Conservation (phyloP, 2,797 vertebrate species). For the Hydrophis major region DNA sequence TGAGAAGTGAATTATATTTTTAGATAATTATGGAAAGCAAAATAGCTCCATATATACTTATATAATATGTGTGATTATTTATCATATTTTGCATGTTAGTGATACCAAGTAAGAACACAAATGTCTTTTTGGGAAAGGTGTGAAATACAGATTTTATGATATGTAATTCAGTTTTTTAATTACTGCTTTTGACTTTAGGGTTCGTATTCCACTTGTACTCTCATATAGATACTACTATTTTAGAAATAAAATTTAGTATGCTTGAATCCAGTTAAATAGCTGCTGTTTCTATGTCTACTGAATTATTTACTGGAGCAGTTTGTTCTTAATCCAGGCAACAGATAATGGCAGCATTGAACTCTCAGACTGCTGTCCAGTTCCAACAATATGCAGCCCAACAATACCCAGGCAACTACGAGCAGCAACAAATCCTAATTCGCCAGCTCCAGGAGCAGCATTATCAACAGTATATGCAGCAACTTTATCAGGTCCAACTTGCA, state of each 20-base stretch:
- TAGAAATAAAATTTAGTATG: not conserved
- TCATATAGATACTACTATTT: not conserved
- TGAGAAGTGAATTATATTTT: not conserved
- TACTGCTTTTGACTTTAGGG: not conserved
- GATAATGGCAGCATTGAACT: conserved; percentile 98
- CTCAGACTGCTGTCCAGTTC: conserved; percentile 97
- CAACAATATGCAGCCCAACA: conserved; percentile 99
- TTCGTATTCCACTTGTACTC: not conserved
- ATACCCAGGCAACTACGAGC: conserved; percentile 93
- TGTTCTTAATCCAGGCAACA: conserved; percentile 82
- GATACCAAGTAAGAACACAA: not conserved
- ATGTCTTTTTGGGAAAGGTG: not conserved
- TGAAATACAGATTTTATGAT: not conserved
- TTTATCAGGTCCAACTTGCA: conserved; percentile 97
- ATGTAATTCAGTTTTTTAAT: not conserved
- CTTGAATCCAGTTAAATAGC: conserved; percentile 25
- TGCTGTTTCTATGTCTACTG: not conserved
- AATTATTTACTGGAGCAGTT: conserved; percentile 35
- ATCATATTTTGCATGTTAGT: not conserved
- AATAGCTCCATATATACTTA: not conserved
- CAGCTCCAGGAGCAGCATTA: conserved; percentile 99
- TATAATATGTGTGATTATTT: not conserved
- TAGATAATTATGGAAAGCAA: not conserved
- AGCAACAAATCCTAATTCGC: conserved; percentile 94
- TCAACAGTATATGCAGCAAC: conserved; percentile 99